phyloP scores from a whole-genome alignment of 2,113 vertebrate species.

The Azemiops feae region DNA sequence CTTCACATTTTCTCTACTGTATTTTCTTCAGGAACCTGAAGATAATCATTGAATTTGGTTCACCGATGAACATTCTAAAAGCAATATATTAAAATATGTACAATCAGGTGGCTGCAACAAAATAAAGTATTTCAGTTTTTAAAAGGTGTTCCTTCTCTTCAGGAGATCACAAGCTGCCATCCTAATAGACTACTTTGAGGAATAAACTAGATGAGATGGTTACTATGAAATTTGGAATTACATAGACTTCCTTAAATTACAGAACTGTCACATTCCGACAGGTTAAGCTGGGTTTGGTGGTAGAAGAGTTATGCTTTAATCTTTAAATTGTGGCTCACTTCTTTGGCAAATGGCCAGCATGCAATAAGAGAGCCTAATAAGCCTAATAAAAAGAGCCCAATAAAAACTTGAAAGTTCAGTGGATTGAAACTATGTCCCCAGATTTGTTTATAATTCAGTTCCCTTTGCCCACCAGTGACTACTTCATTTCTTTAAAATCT shows the following conservation, averaged over 20 bases:
- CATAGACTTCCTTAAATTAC: not conserved
- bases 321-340: not conserved
- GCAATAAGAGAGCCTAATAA: not conserved
- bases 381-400: not conserved
- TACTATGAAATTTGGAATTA: not conserved
- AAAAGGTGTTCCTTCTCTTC: no score
- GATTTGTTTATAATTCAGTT: not conserved
- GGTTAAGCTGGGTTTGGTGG: not conserved
- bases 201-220: not conserved
- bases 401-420: not conserved
- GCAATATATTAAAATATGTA: not conserved
- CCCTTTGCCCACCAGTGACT: not conserved
- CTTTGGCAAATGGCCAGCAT: not conserved
- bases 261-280: not conserved
- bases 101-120: not conserved
- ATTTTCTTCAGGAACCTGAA: not conserved
- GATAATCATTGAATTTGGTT: not conserved
- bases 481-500: not conserved
- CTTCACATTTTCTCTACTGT: not conserved
- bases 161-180: not conserved
- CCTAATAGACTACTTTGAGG: not conserved
- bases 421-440: not conserved
- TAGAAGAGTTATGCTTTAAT: not conserved
- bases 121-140: not conserved
- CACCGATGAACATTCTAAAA: not conserved